A percentile compares a stretch with the other conserved stretches of the same genome.
These are phyloP conservation scores for Lasiommata megera DNA, from an alignment of 2,888 invertebrate genomes.

Conservation along the genomic window DNA sequence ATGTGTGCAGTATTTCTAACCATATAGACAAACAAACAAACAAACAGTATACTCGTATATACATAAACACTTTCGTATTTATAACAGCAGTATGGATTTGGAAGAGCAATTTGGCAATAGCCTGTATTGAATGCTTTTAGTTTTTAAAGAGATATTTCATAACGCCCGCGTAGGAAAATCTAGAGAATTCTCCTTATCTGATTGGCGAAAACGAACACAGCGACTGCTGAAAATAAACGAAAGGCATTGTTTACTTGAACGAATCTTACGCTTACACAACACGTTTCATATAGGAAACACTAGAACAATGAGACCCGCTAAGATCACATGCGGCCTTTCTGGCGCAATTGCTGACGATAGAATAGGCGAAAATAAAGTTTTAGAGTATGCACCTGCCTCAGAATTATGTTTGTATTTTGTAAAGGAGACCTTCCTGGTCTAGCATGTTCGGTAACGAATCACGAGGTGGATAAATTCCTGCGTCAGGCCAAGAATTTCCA, in stretches of 20 bases:
- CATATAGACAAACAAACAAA: too few relatives aligned
- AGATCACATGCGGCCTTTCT: slow-evolving; percentile 64
- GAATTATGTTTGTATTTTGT: not conserved
- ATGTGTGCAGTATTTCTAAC: too few relatives aligned
- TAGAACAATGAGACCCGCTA: slow-evolving; percentile 58
- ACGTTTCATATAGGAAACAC: slow-evolving; percentile 54
- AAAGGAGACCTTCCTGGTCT: too few relatives aligned
- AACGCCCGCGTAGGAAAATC: slow-evolving; percentile 8
- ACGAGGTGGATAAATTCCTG: too few relatives aligned
- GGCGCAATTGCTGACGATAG: slow-evolving; percentile 55
- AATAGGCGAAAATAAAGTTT: slow-evolving; percentile 59
- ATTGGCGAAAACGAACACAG: slow-evolving; percentile 29
- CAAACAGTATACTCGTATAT: too few relatives aligned
- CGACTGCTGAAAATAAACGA: slow-evolving; percentile 37
- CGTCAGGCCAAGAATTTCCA: too few relatives aligned
- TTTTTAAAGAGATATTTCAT: slow-evolving; percentile 2
- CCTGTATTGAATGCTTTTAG: too few relatives aligned
- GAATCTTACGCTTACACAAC: slow-evolving; percentile 55
- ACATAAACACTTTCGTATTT: too few relatives aligned
- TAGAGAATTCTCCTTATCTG: slow-evolving; percentile 19
- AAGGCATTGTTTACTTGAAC: slow-evolving; percentile 40
- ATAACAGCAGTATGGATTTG: too few relatives aligned
- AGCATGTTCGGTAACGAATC: too few relatives aligned
- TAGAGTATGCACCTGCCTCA: slow-evolving; percentile 9
- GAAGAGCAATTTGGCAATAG: too few relatives aligned